A percentile compares a stretch with the other conserved stretches of the same genome.
Conservation (phyloP, 2,888 invertebrate species). For the Agonopterix alstromeriana region DNA sequence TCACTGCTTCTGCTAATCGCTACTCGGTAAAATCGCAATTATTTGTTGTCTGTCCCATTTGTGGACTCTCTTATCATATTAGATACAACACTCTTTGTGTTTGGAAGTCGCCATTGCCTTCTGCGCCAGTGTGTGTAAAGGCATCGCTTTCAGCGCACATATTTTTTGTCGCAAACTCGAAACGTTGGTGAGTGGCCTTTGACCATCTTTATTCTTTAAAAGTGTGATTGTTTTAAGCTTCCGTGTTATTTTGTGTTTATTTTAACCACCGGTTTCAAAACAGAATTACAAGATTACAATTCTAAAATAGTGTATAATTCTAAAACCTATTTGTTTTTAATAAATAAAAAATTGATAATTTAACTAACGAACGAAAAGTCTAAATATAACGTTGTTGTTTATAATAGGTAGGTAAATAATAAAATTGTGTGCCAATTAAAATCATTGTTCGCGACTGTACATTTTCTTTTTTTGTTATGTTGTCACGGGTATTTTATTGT, state of each 20-base stretch:
- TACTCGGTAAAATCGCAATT: constrained; percentile 27
- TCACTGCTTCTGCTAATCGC: constrained; percentile 16
- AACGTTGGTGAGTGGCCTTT: background rate
- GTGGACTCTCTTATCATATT: constrained; percentile 35
- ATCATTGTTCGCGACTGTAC: constrained; percentile 1
- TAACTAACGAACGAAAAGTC: no score
- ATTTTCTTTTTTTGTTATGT: background rate
- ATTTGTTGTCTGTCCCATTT: constrained; percentile 28
- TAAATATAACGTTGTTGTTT: background rate
- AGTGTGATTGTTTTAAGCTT: no score
- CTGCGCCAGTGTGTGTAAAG: constrained; percentile 77
- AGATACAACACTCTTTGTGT: constrained; percentile 33
- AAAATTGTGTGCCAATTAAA: background rate
- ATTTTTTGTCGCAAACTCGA: background rate
- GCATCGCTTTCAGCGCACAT: constrained; percentile 51
- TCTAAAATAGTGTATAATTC: no score
- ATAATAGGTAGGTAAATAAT: background rate
- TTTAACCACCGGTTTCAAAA: no score
- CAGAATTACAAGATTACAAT: no score
- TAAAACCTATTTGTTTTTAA: no score
- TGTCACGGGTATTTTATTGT: no score
- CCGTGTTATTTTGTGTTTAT: no score
- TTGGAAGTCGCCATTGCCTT: constrained; percentile 49
- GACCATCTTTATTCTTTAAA: background rate
- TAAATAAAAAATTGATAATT: no score